Evolutionary conservation across 2,888 invertebrate genomes (phyloP), one percentile per base, ranked within the genome.

Genomic region (Formica aserva): DNA sequence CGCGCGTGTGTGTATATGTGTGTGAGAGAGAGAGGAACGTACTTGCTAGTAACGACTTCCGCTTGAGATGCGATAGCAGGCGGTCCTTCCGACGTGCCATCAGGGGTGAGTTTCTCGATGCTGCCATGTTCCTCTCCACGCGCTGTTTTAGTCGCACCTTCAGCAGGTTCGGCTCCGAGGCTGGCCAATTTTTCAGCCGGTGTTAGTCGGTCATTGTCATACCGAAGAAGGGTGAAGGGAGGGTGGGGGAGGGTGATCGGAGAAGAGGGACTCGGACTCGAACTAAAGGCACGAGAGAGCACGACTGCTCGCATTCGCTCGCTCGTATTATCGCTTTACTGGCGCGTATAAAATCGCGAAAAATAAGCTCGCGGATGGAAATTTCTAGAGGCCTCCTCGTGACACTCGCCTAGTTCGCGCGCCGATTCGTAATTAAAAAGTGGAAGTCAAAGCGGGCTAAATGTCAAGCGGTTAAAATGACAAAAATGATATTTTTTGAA

Each of bases 151-250:
- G 96, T 91, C 98, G 97, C 95, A 98, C 97, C 96, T 98, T 98
- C 96, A 98, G 96, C 96, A 99, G 97, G 96, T 99, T 99, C 93
- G 99, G 98, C 97, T 99, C 99, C 95, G 99, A 99, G 95, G 98
- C 98, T 98, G 96, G 92, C 94, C 94, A 94, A 94, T 94, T 91
- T 77, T 90, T 93, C 90, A 94, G 94, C 94, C 94, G 91, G 93
- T 92, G 94, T 94, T 94, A 95, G 94, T 93, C 87, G 87, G 84
- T 90, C 84, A 85, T 93, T 86, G 91, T 92, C 92, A 91, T 93
- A 91, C 90, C 90, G 92, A 90, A 88, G 89, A 86, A 86, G 66
- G 35, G 18, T 32, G 52, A 9, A 45, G 29, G 41, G 4, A 5
- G 2, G 13, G 32, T 29, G 60, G 38, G 38, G 57, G 26, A 41